Conservation (phyloP, 2,113 vertebrate species). For the Lota lota region DNA sequence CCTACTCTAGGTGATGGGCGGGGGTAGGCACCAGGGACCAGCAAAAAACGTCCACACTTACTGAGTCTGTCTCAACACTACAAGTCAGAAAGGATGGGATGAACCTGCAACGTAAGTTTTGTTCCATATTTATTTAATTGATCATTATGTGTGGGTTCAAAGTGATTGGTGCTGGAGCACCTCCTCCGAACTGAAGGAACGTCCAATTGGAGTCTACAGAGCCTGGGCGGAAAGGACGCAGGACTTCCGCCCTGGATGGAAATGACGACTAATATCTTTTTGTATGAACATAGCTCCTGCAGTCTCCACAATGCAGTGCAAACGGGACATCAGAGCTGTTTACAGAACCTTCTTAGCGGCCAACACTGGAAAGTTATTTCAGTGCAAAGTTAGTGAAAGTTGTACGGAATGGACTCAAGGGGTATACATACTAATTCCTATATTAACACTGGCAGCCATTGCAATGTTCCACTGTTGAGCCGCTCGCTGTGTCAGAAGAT, state of each 20-base stretch:
- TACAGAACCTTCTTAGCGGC: no score
- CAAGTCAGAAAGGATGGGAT: background rate
- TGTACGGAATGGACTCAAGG: background rate
- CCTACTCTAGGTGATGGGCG: constrained; percentile 43
- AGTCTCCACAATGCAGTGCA: no score
- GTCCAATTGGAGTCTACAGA: background rate
- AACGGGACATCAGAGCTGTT: no score
- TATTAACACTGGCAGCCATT: background rate
- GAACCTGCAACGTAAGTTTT: background rate
- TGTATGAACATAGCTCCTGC: no score
- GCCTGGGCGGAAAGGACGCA: background rate
- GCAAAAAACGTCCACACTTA: background rate
- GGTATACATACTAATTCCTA: background rate
- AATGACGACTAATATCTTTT: background rate
- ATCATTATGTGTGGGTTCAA: background rate
- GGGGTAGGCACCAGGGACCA: background rate
- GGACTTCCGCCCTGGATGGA: background rate
- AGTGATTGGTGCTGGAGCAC: background rate
- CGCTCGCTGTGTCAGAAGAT: background rate
- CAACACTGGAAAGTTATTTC: no score
- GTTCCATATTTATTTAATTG: background rate
- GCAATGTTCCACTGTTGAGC: background rate
- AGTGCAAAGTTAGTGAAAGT: background rate
- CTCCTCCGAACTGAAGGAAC: background rate
- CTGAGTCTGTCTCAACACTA: background rate